Evolutionary conservation across 2,797 vertebrate species (phyloP).

Genomic region (Erethizon dorsatum): DNA sequence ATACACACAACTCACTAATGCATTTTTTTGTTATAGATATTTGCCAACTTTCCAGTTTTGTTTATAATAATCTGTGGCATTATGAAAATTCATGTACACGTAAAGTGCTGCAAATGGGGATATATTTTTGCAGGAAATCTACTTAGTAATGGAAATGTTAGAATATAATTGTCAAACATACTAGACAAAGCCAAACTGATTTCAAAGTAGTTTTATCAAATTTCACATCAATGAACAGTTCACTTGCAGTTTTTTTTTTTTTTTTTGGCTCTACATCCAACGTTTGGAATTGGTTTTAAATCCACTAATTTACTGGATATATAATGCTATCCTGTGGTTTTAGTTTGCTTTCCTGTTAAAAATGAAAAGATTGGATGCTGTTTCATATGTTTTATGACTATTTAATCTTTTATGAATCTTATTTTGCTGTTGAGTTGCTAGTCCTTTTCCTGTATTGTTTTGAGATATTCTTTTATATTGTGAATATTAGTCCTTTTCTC

Average conservation of each 20-base stretch:
- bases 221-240: neutral
- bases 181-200: neutral
- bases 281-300: neutral
- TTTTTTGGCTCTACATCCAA: neutral
- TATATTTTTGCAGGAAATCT: neutral
- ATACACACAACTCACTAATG: neutral
- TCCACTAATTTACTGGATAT: neutral
- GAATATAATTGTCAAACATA: neutral
- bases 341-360: conserved; percentile 14
- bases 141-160: neutral
- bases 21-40: neutral
- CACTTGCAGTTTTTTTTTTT: neutral
- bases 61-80: neutral
- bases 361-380: neutral
- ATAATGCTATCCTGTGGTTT: neutral
- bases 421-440: neutral
- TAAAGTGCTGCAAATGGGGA: neutral
- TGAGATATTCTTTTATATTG: neutral
- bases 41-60: neutral
- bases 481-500: neutral
- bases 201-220: neutral
- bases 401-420: neutral
- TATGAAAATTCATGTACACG: neutral
- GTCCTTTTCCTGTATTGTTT: neutral
- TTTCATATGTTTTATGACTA: neutral